Evolutionary conservation across 2,113 vertebrate genomes (phyloP).

Genomic region (Pyrgilauda ruficollis): DNA sequence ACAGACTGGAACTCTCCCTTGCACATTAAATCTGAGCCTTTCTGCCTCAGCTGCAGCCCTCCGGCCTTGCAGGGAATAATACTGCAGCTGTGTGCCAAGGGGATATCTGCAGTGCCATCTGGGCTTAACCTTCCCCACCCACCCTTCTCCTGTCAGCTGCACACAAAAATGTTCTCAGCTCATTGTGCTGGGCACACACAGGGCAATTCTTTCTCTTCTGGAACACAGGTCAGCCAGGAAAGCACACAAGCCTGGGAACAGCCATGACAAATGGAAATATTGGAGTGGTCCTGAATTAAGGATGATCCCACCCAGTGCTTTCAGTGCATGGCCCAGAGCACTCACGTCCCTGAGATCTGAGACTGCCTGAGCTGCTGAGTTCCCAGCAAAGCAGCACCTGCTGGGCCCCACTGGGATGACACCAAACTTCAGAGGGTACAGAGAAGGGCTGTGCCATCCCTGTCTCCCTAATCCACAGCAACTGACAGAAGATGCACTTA

Average conservation of each 20-base stretch:
- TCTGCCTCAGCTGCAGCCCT: not conserved
- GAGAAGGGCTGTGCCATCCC: not conserved
- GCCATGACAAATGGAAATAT: not conserved
- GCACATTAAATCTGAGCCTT: not conserved
- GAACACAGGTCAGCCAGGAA: not conserved
- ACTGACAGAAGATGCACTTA: not conserved
- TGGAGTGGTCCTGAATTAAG: not conserved
- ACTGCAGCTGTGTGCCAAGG: not conserved
- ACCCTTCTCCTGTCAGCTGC: not conserved
- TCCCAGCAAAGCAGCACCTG: not conserved
- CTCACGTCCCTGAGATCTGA: accelerated
- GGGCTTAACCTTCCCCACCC: slow-evolving; percentile 33
- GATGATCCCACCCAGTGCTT: not conserved
- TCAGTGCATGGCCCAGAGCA: not conserved
- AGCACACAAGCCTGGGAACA: slow-evolving; percentile 5
- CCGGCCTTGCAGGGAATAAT: slow-evolving; percentile 35
- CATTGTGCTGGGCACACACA: not conserved
- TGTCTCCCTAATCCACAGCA: not conserved
- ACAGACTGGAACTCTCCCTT: not conserved
- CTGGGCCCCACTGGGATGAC: not conserved
- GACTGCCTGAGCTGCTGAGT: not conserved
- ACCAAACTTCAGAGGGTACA: not conserved
- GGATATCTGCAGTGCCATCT: slow-evolving; percentile 47
- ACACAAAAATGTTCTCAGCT: not conserved
- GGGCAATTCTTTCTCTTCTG: not conserved